Evolutionary conservation across 2,797 vertebrate species (phyloP).

Genomic region (Scolopax rusticola): DNA sequence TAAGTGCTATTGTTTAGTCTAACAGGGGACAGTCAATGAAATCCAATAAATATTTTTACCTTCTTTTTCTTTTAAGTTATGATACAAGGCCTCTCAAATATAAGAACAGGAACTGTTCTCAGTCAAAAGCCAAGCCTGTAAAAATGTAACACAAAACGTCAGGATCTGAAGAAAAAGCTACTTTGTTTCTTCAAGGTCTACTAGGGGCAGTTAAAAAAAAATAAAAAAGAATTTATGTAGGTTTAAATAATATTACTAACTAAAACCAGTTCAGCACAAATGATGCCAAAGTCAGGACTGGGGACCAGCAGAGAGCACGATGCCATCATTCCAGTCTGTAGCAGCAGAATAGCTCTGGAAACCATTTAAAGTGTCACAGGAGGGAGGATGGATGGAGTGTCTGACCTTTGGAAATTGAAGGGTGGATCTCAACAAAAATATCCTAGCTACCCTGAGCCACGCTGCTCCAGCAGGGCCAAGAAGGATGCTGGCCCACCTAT

Average conservation of each 20-base stretch:
- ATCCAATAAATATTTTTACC: constrained; percentile 16
- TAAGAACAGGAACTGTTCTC: background rate
- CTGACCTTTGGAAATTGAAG: constrained; percentile 25
- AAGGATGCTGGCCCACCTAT: background rate
- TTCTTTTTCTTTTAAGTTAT: background rate
- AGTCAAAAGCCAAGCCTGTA: constrained; percentile 1
- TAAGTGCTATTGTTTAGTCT: constrained; percentile 47
- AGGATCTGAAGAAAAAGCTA: background rate
- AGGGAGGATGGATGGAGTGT: background rate
- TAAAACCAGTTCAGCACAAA: constrained; percentile 9
- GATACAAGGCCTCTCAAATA: background rate
- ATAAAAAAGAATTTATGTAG: background rate
- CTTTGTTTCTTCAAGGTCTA: background rate
- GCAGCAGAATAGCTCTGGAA: constrained; percentile 19
- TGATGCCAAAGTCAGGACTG: background rate
- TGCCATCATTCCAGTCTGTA: background rate
- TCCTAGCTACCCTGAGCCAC: background rate
- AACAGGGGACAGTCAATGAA: constrained; percentile 54
- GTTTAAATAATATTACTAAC: background rate
- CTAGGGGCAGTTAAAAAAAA: background rate
- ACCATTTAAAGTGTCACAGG: constrained; percentile 5
- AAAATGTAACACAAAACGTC: background rate
- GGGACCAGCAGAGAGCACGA: background rate
- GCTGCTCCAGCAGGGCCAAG: background rate
- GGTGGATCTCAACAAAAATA: background rate